Evolutionary conservation across 2,888 invertebrate species (phyloP), one percentile per base, ranked within the genome.

Genomic region (Eupithecia abbreviata): DNA sequence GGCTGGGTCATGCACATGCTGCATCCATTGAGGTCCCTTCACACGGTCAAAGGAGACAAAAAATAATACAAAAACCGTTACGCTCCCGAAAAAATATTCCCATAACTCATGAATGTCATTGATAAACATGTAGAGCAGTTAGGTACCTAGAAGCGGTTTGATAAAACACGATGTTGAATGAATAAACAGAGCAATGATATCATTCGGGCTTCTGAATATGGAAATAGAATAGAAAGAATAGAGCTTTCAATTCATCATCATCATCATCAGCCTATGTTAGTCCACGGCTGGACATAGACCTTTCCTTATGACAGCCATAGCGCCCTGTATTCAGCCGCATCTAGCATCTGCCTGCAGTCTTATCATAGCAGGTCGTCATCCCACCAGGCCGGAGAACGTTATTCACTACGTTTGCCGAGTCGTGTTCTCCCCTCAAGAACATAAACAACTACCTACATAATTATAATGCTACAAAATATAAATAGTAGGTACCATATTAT

Each of bases 11-110:
- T 88, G 89, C 92, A 92, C 92, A 93, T 91, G 90, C 86, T 90
- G 88, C 88, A 91, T 90, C 91, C 94, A 95, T 94, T 94, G 92
- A 95, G 90, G 87, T 90, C 91, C 91, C 91, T 92, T 94, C 93
- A 92, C 93, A 93, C 94, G 94, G 92, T 92, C 92, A 90, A 88
- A 92, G 87, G 89, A 89, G 90, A 92, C 93, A 94, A 94, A 95
- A 95, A 95, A 93, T 91, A 92, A 92, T 91, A 95, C 92, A 94
- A 94, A 94, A 94, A 94, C 94, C 94, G 94, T 94, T 94, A 94
- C 88, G 92, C 90, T 90, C 91, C 90, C 90, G 89, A 92, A 93
- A 93, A 94, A 93, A 90, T 87, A 86, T 91, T 92, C 92, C 90
- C 94, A 93, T 93, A 91, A 90, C 88, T 91, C 90, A 90, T 93